These are phyloP conservation scores for Portevinia maculata DNA, from an alignment of 2,888 invertebrate species.

Conservation along the genomic window DNA sequence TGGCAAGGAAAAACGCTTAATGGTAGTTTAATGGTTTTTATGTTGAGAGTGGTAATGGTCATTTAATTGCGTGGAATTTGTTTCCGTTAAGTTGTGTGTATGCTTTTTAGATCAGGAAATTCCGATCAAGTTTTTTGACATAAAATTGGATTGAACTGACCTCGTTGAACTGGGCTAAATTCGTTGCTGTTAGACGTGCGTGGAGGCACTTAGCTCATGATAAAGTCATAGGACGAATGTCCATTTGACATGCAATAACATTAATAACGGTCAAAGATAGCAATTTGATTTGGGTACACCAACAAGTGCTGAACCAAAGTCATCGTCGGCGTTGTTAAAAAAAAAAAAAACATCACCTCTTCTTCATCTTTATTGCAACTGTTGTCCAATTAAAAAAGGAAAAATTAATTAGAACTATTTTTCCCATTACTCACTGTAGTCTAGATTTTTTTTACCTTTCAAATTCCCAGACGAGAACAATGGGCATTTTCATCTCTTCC, in stretches of 20 bases:
- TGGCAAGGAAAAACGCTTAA: constrained; percentile 42
- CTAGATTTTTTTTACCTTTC: constrained; percentile 2
- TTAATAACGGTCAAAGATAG: not conserved
- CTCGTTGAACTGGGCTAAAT: constrained; percentile 1
- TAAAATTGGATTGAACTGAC: constrained; percentile 13
- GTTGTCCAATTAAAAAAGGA: constrained; percentile 29
- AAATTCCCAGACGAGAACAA: constrained; percentile 51
- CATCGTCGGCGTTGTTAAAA: too few species aligned
- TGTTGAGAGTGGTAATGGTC: constrained; percentile 66
- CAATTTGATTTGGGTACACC: too few species aligned
- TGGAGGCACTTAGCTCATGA: not conserved
- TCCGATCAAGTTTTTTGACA: constrained; percentile 5
- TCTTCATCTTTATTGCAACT: not conserved
- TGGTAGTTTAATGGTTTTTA: constrained; percentile 62
- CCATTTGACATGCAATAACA: too few species aligned
- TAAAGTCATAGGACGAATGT: not conserved
- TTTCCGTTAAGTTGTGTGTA: constrained; percentile 26
- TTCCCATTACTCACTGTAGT: not conserved
- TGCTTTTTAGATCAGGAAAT: constrained; percentile 16
- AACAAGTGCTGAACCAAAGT: too few species aligned
- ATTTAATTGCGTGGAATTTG: constrained; percentile 60
- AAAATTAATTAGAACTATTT: constrained; percentile 41
- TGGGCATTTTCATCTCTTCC: constrained; percentile 34
- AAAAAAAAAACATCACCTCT: not conserved
- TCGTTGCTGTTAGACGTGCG: not conserved